A percentile compares a stretch with the other conserved stretches of the same genome.
Conservation (phyloP, 2,797 vertebrate species). For the Lates japonicus region DNA sequence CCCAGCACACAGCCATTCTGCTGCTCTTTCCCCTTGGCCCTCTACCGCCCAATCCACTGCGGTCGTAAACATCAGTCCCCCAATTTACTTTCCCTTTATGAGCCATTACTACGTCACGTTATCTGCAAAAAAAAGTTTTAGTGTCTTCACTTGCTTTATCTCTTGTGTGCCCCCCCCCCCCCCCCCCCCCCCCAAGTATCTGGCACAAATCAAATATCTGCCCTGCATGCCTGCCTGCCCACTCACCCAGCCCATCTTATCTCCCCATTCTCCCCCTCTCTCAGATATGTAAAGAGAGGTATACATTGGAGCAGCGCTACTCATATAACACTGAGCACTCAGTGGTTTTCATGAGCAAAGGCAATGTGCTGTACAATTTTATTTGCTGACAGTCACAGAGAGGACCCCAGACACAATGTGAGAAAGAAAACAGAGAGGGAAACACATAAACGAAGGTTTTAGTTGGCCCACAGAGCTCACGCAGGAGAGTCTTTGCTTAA, state of each 20-base stretch:
- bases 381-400: slow-evolving; percentile 51
- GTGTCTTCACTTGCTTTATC: slow-evolving; percentile 59
- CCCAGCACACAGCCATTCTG: slow-evolving; percentile 17
- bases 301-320: neutral
- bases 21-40: slow-evolving; percentile 16
- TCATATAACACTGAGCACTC: slow-evolving; percentile 26
- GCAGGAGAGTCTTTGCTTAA: slow-evolving; percentile 48
- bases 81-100: slow-evolving; percentile 75
- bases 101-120: slow-evolving; percentile 69
- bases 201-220: slow-evolving; percentile 73
- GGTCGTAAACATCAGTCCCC: slow-evolving; percentile 65
- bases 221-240: slow-evolving; percentile 47
- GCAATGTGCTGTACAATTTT: slow-evolving; percentile 29
- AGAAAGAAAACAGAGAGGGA: slow-evolving; percentile 25
- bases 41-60: slow-evolving; percentile 27
- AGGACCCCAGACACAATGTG: slow-evolving; percentile 35
- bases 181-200: slow-evolving; percentile 34
- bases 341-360: slow-evolving; percentile 38
- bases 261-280: slow-evolving; percentile 28
- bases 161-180: slow-evolving; percentile 43
- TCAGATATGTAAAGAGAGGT: slow-evolving; percentile 44
- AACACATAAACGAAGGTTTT: slow-evolving; percentile 35
- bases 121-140: slow-evolving; percentile 57
- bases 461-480: slow-evolving; percentile 22
- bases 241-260: slow-evolving; percentile 37